Evolutionary conservation across 2,888 invertebrate genomes (phyloP).

Genomic region (Ecliptopera silaceata): DNA sequence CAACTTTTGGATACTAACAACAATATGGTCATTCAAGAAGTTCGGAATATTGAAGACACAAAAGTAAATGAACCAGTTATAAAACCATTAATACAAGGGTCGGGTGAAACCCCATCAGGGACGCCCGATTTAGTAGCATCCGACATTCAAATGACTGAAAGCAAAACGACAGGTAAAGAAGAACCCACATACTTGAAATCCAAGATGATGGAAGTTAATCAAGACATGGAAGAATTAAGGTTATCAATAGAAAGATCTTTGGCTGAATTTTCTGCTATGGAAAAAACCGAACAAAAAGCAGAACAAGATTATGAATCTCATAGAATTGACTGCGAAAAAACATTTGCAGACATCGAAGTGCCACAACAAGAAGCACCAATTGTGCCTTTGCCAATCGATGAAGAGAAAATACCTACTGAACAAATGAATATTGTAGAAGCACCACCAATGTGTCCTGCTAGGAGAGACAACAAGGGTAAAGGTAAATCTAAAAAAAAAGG

Average conservation of each 20-base stretch:
- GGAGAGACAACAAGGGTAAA: constrained; percentile 70
- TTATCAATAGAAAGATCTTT: constrained; percentile 72
- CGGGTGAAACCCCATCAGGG: constrained; percentile 50
- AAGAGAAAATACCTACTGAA: constrained; percentile 15
- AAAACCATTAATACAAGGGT: constrained; percentile 53
- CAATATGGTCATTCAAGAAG: constrained; percentile 65
- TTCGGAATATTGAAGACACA: constrained; percentile 45
- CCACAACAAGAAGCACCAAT: constrained; percentile 4
- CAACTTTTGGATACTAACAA: constrained; percentile 59
- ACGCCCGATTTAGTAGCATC: constrained; percentile 42
- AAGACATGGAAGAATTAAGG: constrained; percentile 73
- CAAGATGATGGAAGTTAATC: constrained; percentile 74
- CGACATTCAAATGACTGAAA: constrained; percentile 40
- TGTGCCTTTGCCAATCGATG: constrained; percentile 11
- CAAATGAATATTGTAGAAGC: constrained; percentile 25
- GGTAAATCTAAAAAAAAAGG: constrained; percentile 66
- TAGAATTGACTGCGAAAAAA: constrained; percentile 23
- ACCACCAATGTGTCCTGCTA: constrained; percentile 54
- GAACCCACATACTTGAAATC: constrained; percentile 72
- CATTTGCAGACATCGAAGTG: constrained; percentile 19
- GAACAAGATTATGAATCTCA: constrained; percentile 46
- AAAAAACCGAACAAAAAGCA: constrained; percentile 56
- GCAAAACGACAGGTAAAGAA: constrained; percentile 35
- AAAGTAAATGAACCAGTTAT: constrained; percentile 19
- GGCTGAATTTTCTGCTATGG: constrained; percentile 66